phyloP scores from a whole-genome alignment of 2,888 invertebrate species.

The Celastrina argiolus region DNA sequence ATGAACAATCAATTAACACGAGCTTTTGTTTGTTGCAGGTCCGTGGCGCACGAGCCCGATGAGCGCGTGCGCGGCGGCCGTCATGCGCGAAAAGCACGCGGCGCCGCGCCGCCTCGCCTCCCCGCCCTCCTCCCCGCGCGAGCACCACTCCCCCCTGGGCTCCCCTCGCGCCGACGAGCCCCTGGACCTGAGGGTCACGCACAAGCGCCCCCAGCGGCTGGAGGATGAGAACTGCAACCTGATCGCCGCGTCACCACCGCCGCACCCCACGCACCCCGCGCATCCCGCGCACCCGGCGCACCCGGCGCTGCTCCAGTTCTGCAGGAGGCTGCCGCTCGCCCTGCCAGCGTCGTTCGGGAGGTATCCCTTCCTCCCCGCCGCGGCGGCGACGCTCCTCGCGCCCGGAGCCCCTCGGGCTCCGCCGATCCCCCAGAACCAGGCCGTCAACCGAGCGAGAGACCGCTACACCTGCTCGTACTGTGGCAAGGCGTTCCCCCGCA shows the following conservation, averaged over 20 bases:
- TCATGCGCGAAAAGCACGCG: slow-evolving; percentile 92
- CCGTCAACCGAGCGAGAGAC: slow-evolving; percentile 85
- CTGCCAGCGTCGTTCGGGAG: slow-evolving; percentile 70
- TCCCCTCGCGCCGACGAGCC: slow-evolving; percentile 83
- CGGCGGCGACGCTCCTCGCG: slow-evolving; percentile 66
- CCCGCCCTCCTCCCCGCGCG: slow-evolving; percentile 66
- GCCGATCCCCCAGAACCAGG: slow-evolving; percentile 61
- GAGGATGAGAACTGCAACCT: slow-evolving; percentile 94
- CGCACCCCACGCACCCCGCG: slow-evolving; percentile 68
- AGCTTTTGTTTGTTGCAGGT: slow-evolving; percentile 58
- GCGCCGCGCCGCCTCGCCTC: slow-evolving; percentile 91
- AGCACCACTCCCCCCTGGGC: slow-evolving; percentile 75
- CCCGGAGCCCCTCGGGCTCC: slow-evolving; percentile 65
- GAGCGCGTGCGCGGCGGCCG: slow-evolving; percentile 85
- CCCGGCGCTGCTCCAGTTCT: slow-evolving; percentile 65
- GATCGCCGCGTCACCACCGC: slow-evolving; percentile 79
- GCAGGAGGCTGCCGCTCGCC: slow-evolving; percentile 65
- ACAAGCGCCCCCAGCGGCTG: slow-evolving; percentile 84
- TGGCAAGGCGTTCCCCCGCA: slow-evolving; percentile 97
- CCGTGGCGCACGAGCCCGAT: slow-evolving; percentile 80
- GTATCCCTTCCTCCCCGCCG: slow-evolving; percentile 71
- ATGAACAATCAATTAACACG: slow-evolving; percentile 20
- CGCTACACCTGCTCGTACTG: slow-evolving; percentile 98
- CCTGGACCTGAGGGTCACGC: slow-evolving; percentile 90
- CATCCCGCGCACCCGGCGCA: slow-evolving; percentile 82